Base-by-base conservation (phyloP, 30 jellyfish, hydroid and myxozoan genomes). In the Aurelia sp. region DNA sequence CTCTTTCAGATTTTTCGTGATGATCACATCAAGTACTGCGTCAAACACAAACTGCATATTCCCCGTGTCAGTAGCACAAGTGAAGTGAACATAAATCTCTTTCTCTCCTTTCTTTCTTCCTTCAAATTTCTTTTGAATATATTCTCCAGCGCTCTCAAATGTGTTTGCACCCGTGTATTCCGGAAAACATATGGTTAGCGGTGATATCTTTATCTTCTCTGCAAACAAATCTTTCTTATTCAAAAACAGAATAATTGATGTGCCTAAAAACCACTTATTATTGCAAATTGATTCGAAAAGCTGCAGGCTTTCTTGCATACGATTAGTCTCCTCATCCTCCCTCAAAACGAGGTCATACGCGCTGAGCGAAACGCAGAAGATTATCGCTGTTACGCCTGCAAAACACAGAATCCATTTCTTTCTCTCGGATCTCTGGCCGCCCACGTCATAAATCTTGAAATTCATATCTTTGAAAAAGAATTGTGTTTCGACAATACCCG, bases 271-370 rank as follows among this genome's bases (percentile, higher is more conserved):
- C 90, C 90, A 78, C 67, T 71, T 62, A 30, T 71, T 67, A 72
- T 79, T 76, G 87, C 85, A 64, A 65, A 87, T 71, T 31, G 96
- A 87, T 47, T 68, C 80, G 71, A 76, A 87, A 19, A 87, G 51
- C 47, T 64, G 66, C 74, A 87, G 52, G 62, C 90, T 87, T 23
- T 87, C 96, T 13, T 55, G 47, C 96, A 87, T 76, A 3, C 86
- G 41, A 72, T 87, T 87, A 40, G 84, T 62, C 44, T 71, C 82
- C 30, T 70, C 78, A 57, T 87, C 96, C 50, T 87, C 99, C 16
- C 97, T 95, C 23, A 90, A 85, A 11, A 95, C 97, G 18, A 90
- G 91, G 81, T 95, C 98, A 77, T 95, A 95, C 21, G 93, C 99
- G 72, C 97, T 86, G 37, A 95, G 89, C 8, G 99, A 89, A 3